Percentiles rank a stretch among this genome's conserved stretches.
Evolutionary conservation across 2,113 vertebrate species (phyloP).

Genomic region (Oryzias woworae): DNA sequence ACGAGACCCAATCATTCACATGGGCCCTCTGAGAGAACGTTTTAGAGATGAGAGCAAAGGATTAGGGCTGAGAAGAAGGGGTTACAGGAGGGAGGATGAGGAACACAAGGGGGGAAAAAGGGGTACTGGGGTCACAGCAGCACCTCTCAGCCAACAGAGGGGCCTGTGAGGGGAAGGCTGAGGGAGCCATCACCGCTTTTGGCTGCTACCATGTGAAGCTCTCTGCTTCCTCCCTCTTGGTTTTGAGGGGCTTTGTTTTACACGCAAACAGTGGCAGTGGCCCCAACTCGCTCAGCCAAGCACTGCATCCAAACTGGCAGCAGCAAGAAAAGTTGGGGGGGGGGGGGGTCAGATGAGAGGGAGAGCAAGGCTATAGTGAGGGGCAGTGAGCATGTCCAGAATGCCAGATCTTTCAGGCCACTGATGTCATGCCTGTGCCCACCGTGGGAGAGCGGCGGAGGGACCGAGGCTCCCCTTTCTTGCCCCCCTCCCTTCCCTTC

Average conservation of each 20-base stretch:
- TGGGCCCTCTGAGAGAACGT: slow-evolving; percentile 14
- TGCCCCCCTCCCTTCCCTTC: slow-evolving; percentile 33
- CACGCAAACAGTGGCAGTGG: slow-evolving; percentile 77
- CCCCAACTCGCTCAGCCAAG: slow-evolving; percentile 73
- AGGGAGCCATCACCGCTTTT: slow-evolving; percentile 69
- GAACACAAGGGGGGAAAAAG: slow-evolving; percentile 50
- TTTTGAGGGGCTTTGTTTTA: slow-evolving; percentile 78
- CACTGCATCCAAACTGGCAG: slow-evolving; percentile 73
- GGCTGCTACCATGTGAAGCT: slow-evolving; percentile 81
- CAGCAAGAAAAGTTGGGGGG: slow-evolving; percentile 46
- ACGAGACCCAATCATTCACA: slow-evolving; percentile 58
- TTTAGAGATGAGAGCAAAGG: slow-evolving; percentile 45
- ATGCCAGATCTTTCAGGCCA: slow-evolving; percentile 76
- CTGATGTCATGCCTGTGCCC: slow-evolving; percentile 83
- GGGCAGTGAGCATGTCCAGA: slow-evolving; percentile 71
- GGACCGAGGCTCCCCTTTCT: slow-evolving; percentile 66
- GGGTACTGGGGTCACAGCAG: slow-evolving; percentile 65
- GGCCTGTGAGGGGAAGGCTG: slow-evolving; percentile 60
- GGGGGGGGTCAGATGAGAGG: slow-evolving; percentile 38
- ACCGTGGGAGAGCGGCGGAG: slow-evolving; percentile 81
- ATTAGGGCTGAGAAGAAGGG: slow-evolving; percentile 55
- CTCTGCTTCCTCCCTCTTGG: slow-evolving; percentile 75
- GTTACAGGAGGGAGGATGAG: slow-evolving; percentile 58
- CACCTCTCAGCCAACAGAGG: slow-evolving; percentile 66
- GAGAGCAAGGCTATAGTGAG: slow-evolving; percentile 50